phyloP scores from a whole-genome alignment of 2,797 vertebrate genomes.

The Rhinichthys osculus region DNA sequence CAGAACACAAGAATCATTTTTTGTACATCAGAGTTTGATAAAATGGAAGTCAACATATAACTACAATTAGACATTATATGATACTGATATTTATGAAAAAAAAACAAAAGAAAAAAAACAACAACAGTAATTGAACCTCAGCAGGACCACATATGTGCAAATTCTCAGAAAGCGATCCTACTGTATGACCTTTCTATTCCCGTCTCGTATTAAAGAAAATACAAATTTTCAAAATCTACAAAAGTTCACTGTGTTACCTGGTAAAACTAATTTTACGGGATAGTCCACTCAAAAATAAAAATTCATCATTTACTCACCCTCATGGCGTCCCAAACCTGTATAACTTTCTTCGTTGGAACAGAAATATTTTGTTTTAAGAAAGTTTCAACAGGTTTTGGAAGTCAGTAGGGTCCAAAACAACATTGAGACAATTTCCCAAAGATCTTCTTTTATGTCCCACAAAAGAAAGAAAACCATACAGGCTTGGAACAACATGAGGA shows the following conservation, averaged over 20 bases:
- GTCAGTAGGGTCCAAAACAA: neutral
- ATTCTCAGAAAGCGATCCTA: slow-evolving; percentile 33
- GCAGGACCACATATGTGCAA: slow-evolving; percentile 42
- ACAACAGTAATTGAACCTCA: slow-evolving; percentile 15
- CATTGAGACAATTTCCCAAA: neutral
- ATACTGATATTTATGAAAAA: neutral
- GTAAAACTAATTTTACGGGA: neutral
- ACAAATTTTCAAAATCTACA: slow-evolving; percentile 17
- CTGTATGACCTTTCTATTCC: slow-evolving; percentile 13
- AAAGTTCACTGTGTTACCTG: neutral
- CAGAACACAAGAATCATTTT: neutral
- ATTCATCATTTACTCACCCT: neutral
- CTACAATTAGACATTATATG: neutral
- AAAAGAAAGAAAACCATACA: neutral
- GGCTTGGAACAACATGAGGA: neutral
- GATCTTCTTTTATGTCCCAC: neutral
- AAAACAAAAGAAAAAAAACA: neutral
- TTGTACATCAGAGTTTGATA: neutral
- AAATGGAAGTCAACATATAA: neutral
- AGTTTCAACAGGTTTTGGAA: neutral
- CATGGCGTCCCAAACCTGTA: neutral
- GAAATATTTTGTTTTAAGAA: neutral
- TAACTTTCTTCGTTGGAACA: neutral
- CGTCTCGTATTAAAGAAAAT: slow-evolving; percentile 12
- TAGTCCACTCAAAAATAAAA: neutral